phyloP scores from a whole-genome alignment of 2,113 vertebrate genomes.

The Trematocara zebra region DNA sequence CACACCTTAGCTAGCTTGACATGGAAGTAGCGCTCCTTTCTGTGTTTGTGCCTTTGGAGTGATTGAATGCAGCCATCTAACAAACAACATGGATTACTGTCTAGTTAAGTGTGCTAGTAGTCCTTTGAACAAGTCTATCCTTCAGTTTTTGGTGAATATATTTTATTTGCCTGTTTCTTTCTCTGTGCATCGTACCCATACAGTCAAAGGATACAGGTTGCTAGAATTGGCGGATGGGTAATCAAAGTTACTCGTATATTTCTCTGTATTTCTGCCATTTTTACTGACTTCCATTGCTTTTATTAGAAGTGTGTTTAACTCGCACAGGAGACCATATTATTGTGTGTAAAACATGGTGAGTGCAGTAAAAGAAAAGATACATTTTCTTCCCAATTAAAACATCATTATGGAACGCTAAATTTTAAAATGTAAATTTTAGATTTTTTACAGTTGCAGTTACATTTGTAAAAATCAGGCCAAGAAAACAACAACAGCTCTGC shows the following conservation, averaged over 20 bases:
- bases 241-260: neutral
- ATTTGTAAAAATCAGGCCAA: neutral
- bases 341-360: neutral
- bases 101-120: neutral
- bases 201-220: accelerated
- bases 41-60: neutral
- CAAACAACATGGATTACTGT: neutral
- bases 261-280: neutral
- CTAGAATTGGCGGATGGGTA: neutral
- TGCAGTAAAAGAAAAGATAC: neutral
- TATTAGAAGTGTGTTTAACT: neutral
- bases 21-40: accelerated
- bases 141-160: neutral
- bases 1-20: neutral
- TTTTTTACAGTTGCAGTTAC: neutral
- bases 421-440: neutral
- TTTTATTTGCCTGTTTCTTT: neutral
- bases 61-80: neutral
- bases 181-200: neutral
- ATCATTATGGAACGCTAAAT: neutral
- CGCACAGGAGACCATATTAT: neutral
- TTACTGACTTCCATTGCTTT: neutral
- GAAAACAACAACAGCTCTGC: slow-evolving; percentile 50
- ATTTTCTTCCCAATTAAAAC: neutral
- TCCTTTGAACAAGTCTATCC: neutral